These are phyloP conservation scores for Cardiocondyla obscurior DNA, from an alignment of 1,140 invertebrate genomes.

Conservation along the genomic window DNA sequence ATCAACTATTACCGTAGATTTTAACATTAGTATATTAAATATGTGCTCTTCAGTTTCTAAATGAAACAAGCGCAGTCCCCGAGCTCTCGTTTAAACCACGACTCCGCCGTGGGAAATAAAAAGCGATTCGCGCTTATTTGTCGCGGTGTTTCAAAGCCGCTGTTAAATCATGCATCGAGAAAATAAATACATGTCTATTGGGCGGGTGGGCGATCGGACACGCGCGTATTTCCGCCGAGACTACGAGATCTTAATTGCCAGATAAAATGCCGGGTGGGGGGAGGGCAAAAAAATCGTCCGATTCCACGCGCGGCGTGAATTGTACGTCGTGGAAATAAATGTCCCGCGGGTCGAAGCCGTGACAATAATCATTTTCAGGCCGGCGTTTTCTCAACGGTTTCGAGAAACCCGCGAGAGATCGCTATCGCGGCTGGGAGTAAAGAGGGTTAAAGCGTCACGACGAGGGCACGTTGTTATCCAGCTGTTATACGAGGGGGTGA, in stretches of 20 bases:
- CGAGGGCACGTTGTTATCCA: neutral
- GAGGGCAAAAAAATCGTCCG: slow-evolving; percentile 58
- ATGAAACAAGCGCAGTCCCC: neutral
- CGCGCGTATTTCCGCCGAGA: neutral
- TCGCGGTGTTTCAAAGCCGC: slow-evolving; percentile 43
- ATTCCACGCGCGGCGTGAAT: slow-evolving; percentile 48
- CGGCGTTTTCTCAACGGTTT: neutral
- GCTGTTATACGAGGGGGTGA: neutral
- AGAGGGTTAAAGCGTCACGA: neutral
- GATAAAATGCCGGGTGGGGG: slow-evolving; percentile 75
- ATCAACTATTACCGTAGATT: neutral
- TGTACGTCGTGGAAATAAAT: slow-evolving; percentile 43
- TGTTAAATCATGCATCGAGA: slow-evolving; percentile 74
- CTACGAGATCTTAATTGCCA: slow-evolving; percentile 76
- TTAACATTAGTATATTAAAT: neutral
- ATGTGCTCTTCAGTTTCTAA: neutral
- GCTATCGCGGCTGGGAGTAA: neutral
- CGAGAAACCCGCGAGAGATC: slow-evolving; percentile 28
- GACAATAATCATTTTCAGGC: slow-evolving; percentile 53
- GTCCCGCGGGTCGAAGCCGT: slow-evolving; percentile 49
- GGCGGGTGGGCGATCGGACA: slow-evolving; percentile 5
- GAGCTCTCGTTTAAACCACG: neutral
- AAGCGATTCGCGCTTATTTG: slow-evolving; percentile 23
- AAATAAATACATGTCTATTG: slow-evolving; percentile 65
- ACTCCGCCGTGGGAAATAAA: neutral